Evolutionary conservation across 2,888 invertebrate genomes (phyloP).

Genomic region (Ferrisia virgata): DNA sequence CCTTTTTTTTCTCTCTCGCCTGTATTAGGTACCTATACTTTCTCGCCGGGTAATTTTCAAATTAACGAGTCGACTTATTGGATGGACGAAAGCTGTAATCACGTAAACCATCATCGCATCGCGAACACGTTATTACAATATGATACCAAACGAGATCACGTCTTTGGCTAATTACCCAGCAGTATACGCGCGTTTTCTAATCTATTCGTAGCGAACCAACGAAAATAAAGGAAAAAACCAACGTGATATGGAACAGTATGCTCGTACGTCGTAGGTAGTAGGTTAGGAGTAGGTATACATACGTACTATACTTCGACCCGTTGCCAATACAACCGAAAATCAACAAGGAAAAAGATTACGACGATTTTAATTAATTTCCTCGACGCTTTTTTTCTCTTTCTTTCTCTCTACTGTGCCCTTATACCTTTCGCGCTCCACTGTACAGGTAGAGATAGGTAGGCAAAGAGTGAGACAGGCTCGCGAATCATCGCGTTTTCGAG

Average conservation of each 20-base stretch:
- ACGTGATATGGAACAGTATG: background rate
- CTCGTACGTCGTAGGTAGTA: too few relatives aligned
- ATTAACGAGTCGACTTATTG: background rate
- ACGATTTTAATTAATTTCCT: constrained; percentile 27
- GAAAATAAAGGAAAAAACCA: background rate
- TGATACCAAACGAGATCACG: background rate
- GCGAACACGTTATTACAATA: constrained; percentile 1
- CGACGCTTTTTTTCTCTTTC: background rate
- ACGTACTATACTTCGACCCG: background rate
- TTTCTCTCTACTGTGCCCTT: background rate
- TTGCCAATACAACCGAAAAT: constrained; percentile 30
- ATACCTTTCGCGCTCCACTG: too few relatives aligned
- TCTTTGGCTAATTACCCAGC: background rate
- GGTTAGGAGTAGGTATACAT: too few relatives aligned
- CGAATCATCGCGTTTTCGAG: background rate
- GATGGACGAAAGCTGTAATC: background rate
- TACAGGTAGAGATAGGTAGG: too few relatives aligned
- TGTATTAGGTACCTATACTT: too few relatives aligned
- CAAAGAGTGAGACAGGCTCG: too few relatives aligned
- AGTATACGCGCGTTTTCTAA: background rate
- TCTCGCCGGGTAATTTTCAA: background rate
- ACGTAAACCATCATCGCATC: background rate
- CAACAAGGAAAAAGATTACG: constrained; percentile 28
- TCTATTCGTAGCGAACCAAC: background rate
- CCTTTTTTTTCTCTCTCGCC: background rate